phyloP scores from a whole-genome alignment of 2,797 vertebrate species.

The Gephyroberyx darwinii region DNA sequence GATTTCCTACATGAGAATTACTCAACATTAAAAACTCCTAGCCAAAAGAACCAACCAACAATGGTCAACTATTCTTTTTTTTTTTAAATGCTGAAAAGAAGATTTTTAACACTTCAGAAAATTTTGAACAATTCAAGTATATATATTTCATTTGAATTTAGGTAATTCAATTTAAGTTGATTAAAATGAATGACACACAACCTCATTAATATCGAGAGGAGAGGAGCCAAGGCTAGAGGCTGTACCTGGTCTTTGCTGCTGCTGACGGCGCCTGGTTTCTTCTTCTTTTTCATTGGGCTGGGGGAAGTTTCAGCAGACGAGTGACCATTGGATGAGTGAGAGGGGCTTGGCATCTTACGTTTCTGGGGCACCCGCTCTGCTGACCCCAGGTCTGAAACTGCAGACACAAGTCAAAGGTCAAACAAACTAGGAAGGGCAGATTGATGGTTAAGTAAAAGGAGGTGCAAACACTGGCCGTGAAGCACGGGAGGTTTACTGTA shows the following conservation, averaged over 20 bases:
- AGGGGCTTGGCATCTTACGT: constrained; percentile 93
- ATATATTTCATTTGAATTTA: not conserved
- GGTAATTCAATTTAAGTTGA: not conserved
- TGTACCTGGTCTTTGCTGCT: constrained; percentile 96
- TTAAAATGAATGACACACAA: not conserved
- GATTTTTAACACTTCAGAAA: not conserved
- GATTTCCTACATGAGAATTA: too few species aligned
- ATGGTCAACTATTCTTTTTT: not conserved
- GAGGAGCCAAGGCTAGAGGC: not conserved
- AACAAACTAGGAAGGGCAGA: not conserved
- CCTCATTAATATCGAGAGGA: not conserved
- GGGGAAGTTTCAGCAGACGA: constrained; percentile 92
- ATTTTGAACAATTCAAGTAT: not conserved
- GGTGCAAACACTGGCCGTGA: not conserved
- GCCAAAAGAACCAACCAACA: too few species aligned
- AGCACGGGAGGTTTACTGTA: constrained; percentile 6
- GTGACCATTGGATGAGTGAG: constrained; percentile 95
- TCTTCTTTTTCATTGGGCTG: constrained; percentile 97
- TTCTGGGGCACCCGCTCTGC: constrained; percentile 89
- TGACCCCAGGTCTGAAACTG: constrained; percentile 86
- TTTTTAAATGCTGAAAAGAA: not conserved
- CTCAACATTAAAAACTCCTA: not conserved
- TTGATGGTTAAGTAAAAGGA: constrained; percentile 1
- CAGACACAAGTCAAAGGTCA: constrained; percentile 43
- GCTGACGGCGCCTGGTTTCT: constrained; percentile 94